phyloP scores from a whole-genome alignment of 2,797 vertebrate species.

The Oreortyx pictus region DNA sequence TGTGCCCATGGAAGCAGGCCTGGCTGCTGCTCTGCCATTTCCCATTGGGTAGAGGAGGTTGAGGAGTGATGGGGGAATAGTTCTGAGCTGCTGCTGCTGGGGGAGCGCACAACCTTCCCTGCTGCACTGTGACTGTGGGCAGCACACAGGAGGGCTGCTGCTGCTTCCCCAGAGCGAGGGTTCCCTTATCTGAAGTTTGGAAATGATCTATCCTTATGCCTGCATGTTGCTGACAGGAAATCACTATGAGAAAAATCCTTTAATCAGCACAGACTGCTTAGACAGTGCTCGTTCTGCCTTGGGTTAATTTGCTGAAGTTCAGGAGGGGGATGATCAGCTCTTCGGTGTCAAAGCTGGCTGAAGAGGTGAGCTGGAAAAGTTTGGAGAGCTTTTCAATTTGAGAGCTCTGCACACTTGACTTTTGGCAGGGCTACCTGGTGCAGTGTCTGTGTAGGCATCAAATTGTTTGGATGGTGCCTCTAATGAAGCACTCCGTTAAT shows the following conservation, averaged over 20 bases:
- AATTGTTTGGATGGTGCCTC: not conserved
- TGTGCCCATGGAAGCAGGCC: not conserved
- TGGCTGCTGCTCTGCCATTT: not conserved
- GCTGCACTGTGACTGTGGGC: not conserved
- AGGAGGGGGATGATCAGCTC: not conserved
- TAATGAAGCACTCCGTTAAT: conserved; percentile 26
- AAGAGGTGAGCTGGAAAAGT: conserved; percentile 22
- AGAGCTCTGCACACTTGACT: not conserved
- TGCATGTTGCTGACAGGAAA: not conserved
- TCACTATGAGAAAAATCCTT: conserved; percentile 7
- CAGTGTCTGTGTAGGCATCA: not conserved
- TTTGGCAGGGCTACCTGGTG: not conserved
- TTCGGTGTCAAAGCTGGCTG: not conserved
- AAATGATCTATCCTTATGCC: not conserved
- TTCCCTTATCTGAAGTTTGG: not conserved
- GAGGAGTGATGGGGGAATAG: not conserved
- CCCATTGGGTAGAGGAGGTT: not conserved
- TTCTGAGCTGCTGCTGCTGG: not conserved
- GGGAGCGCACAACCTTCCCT: not conserved
- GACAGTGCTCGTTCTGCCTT: not conserved
- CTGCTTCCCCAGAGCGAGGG: not conserved
- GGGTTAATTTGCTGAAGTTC: conserved; percentile 38
- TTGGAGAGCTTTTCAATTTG: not conserved
- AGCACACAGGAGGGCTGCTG: not conserved
- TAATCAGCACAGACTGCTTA: not conserved